Base-by-base conservation (phyloP, 2,113 vertebrate species). In the Lepus europaeus region DNA sequence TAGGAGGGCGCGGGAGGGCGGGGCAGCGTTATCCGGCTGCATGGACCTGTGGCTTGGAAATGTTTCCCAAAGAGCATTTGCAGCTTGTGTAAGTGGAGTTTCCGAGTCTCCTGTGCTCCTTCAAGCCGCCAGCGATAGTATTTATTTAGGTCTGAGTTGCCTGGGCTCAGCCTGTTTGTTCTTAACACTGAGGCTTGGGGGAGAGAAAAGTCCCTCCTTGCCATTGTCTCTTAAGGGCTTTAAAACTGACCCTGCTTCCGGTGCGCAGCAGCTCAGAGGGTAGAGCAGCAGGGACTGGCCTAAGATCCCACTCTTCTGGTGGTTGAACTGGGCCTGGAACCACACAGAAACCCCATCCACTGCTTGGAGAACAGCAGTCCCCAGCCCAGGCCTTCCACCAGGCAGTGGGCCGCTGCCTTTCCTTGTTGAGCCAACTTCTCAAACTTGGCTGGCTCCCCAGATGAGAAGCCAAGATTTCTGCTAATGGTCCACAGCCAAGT, bases 381-480 rank as follows among this genome's bases (percentile, higher is more conserved):
- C 93, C 63, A 91, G 93, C 95, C 74, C 80, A 91, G 95, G 94
- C 93, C 91, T 79, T 96, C 94, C 92, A 96, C 97, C 94, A 95
- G 73, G 93, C 97, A 93, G 93, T 97, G 90, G 83, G 84, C 79
- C 90, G 94, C 95, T 84, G 96, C 92, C 95, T 95, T 88, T 89
- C 94, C 85, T 95, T 95, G 95, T 96, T 78, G 90, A 97, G 97
- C 97, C 96, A 97, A 87, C 96, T 97, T 93, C 93, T 94, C 89
- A 92, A 95, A 96, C 83, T 97, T 98, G 97, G 97, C 97, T 82
- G 92, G 83, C 83, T 96, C 95, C 88, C 96, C 96, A 97, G 93
- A 97, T 97, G 86, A 96, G 92, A 97, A 97, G 97, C 97, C 93
- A 97, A 90, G 88, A 97, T 97, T 96, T 97, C 86, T 95, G 89